phyloP scores from a whole-genome alignment of 1,140 invertebrate species.

The Neodiprion lecontei region DNA sequence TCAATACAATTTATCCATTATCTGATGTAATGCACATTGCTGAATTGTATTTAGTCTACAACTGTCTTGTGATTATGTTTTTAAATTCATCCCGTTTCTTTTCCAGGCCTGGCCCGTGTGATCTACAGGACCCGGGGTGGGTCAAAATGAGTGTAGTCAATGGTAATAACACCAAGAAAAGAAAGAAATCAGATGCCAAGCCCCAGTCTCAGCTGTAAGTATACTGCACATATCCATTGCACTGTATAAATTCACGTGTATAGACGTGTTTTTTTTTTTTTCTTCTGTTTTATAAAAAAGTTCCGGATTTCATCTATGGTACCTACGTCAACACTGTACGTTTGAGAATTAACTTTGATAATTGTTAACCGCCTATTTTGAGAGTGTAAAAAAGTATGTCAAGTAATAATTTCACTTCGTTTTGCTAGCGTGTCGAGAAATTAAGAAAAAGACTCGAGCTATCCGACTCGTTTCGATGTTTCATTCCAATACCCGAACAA shows the following conservation, averaged over 20 bases:
- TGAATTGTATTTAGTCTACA: not conserved
- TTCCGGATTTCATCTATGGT: not conserved
- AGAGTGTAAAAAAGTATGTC: too few relatives aligned
- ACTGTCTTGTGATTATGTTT: not conserved
- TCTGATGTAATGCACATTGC: not conserved
- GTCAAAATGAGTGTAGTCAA: slow-evolving; percentile 84
- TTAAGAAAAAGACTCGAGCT: not conserved
- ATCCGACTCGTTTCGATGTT: not conserved
- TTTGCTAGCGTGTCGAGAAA: not conserved
- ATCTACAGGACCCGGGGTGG: slow-evolving; percentile 81
- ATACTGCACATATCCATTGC: not conserved
- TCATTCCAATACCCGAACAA: slow-evolving; percentile 12
- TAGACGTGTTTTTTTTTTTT: not conserved
- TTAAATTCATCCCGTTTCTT: slow-evolving; percentile 33
- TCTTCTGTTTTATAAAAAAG: not conserved
- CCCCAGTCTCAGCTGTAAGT: slow-evolving; percentile 84
- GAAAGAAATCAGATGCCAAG: slow-evolving; percentile 83
- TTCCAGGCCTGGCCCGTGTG: slow-evolving; percentile 80
- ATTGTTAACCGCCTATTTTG: too few relatives aligned
- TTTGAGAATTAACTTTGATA: too few relatives aligned
- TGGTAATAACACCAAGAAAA: slow-evolving; percentile 78
- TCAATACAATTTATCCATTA: not conserved
- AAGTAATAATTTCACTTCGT: not conserved
- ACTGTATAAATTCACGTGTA: slow-evolving; percentile 6
- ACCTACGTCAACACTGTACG: not conserved